Evolutionary conservation across 2,888 invertebrate species (phyloP).

Genomic region (Seira sanloemensis): DNA sequence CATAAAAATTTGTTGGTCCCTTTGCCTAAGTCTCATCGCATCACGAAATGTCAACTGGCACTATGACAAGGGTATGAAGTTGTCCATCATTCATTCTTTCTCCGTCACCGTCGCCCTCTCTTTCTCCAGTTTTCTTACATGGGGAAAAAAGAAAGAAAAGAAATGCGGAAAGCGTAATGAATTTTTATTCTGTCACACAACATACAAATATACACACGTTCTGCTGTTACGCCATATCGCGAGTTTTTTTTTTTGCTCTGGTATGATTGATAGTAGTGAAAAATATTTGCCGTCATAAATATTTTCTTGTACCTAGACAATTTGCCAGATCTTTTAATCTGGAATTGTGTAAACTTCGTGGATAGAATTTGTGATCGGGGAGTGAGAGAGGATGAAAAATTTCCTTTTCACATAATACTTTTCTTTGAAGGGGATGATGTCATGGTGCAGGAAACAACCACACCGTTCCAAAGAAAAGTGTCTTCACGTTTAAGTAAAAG

Average conservation of each 20-base stretch:
- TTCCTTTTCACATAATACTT: too few species aligned
- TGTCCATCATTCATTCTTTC: slow-evolving; percentile 22
- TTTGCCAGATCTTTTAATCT: slow-evolving; percentile 36
- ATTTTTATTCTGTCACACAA: background rate
- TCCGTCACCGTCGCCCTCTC: background rate
- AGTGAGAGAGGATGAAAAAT: background rate
- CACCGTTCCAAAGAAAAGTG: too few species aligned
- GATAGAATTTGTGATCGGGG: slow-evolving; percentile 15
- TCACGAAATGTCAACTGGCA: background rate
- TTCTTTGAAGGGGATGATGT: too few species aligned
- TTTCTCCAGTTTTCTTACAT: slow-evolving; percentile 6
- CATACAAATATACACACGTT: too few species aligned
- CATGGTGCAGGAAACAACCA: too few species aligned
- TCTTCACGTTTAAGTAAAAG: too few species aligned
- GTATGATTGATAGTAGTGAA: slow-evolving; percentile 28
- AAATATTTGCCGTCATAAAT: slow-evolving; percentile 7
- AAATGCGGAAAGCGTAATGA: background rate
- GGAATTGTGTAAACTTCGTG: slow-evolving; percentile 25
- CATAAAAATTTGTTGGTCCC: background rate
- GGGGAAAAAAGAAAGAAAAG: background rate
- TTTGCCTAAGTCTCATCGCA: slow-evolving; percentile 7
- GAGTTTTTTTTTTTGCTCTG: background rate
- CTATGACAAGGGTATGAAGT: slow-evolving; percentile 27
- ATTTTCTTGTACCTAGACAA: slow-evolving; percentile 11
- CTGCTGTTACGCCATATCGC: too few species aligned